Evolutionary conservation across 2,113 vertebrate genomes (phyloP).

Genomic region (Irena cyanogastra): DNA sequence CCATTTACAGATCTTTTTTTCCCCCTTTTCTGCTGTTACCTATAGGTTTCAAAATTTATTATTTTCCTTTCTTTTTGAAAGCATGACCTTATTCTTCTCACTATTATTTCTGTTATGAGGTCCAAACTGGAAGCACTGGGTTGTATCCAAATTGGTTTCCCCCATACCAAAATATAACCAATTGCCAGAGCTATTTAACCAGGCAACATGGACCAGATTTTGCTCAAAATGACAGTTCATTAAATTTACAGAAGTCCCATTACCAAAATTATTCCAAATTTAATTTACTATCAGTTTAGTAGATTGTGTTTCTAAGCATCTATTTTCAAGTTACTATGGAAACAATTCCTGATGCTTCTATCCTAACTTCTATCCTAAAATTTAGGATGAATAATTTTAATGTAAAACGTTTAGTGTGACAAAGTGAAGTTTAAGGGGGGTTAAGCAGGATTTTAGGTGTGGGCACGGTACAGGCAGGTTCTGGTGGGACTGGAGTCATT

Average conservation of each 20-base stretch:
- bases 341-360: not conserved
- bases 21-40: not conserved
- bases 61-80: not conserved
- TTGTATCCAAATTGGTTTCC: not conserved
- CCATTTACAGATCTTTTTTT: not conserved
- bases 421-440: not conserved
- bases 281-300: not conserved
- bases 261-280: not conserved
- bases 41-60: not conserved
- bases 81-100: not conserved
- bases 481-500: not conserved
- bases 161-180: not conserved
- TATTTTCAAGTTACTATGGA: not conserved
- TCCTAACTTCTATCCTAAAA: not conserved
- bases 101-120: not conserved
- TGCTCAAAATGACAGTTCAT: not conserved
- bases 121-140: not conserved
- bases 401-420: not conserved
- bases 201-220: not conserved
- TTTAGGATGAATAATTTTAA: not conserved
- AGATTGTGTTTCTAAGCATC: not conserved
- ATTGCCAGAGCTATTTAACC: not conserved
- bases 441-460: too few species aligned
- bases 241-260: not conserved
- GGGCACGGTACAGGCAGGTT: accelerated